Percentiles rank a stretch among this genome's conserved stretches.
These are phyloP conservation scores for Hylia prasina DNA, from an alignment of 2,113 vertebrate genomes.

Conservation along the genomic window DNA sequence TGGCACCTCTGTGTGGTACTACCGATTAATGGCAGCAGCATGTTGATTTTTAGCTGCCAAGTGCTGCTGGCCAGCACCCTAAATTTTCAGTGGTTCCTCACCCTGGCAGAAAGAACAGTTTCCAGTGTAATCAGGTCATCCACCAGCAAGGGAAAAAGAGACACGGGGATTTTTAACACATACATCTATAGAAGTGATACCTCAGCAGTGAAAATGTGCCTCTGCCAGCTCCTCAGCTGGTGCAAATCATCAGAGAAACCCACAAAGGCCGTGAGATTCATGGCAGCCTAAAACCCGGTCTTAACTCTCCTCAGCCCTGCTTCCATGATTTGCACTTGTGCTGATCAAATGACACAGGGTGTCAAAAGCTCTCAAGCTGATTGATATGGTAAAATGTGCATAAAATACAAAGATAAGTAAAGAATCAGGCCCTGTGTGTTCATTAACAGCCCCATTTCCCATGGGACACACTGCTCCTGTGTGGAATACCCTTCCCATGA, in stretches of 20 bases:
- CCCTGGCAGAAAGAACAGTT: constrained; percentile 38
- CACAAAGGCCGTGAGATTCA: not conserved
- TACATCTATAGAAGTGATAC: not conserved
- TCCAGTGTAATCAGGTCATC: constrained; percentile 16
- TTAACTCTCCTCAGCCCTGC: not conserved
- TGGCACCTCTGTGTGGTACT: constrained; percentile 6
- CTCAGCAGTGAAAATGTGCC: not conserved
- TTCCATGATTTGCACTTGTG: not conserved
- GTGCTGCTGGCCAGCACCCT: constrained; percentile 33
- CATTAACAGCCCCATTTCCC: not conserved
- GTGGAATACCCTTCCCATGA: not conserved
- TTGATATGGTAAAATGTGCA: not conserved
- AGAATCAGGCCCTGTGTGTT: not conserved
- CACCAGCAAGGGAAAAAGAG: not conserved
- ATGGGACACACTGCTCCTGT: not conserved
- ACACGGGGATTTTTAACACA: not conserved
- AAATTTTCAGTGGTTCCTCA: constrained; percentile 32
- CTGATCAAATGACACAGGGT: not conserved
- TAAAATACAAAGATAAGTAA: not conserved
- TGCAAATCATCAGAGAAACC: not conserved
- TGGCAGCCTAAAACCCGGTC: not conserved
- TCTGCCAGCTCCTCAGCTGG: not conserved
- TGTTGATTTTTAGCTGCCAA: constrained; percentile 43
- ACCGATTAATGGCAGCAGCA: not conserved
- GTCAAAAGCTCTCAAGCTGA: not conserved